Base-by-base conservation (phyloP, 2,888 invertebrate genomes). In the Marronus borbonicus region DNA sequence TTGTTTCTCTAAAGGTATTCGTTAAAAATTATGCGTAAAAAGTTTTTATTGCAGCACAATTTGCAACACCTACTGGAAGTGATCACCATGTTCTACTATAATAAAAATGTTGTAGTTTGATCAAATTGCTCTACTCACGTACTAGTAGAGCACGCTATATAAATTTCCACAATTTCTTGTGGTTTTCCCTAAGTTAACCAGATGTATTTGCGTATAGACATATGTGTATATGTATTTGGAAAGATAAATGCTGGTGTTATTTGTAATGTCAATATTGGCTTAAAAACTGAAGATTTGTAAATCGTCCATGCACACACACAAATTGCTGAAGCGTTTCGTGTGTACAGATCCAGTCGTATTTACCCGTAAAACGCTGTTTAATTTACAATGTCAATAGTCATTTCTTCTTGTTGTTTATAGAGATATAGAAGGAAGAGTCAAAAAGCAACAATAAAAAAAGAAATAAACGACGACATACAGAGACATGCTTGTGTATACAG, bases 201-300 rank as follows among this genome's bases (percentile, higher is more conserved):
- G 8, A 17, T 55, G 17, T 55, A 55, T 55, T 8, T 7, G 17
- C 20, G 20, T 55, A 20, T 20, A 52, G 14, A 55, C 1, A 8
- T 55, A 20, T 55, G 20, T 55, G 39, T 39, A n/a, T 44, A 50
- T 72, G n/a, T 77, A 64, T 77, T 77, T 72, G 77, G 14, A 44
- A 17, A 69, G 72, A 77, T 77, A 77, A 77, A 62, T 52, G 44
- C 72, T 77, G 62, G 76, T 76, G 64, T 77, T 77, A 77, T 77
- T 77, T 77, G 70, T 60, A 64, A 62, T 17, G 69, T 77, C 31
- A 77, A 77, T 77, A 77, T 77, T 77, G 62, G 50, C 20, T 69
- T 62, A 28, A 72, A 62, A 69, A 52, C 64, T 64, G 64, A 77
- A 65, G 77, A 70, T 77, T 69, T 77, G 69, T 77, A 55, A 77